Conservation (phyloP, 2,888 invertebrate species). For the Cosmopolites sordidus region DNA sequence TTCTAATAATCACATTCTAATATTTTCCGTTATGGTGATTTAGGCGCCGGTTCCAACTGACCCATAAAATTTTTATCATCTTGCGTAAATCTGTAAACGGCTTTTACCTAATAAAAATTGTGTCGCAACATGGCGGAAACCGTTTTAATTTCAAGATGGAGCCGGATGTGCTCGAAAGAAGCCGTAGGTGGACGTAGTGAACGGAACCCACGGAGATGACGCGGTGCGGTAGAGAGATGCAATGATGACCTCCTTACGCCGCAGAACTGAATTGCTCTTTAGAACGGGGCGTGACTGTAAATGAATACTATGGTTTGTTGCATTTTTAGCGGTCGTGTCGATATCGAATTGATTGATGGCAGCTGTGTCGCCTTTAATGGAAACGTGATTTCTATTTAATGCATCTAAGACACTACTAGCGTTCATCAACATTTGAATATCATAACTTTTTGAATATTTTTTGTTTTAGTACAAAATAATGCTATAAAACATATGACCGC, state of each 20-base stretch:
- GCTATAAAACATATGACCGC: no score
- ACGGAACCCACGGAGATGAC: conserved; percentile 26
- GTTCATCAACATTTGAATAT: no score
- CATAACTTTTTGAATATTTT: no score
- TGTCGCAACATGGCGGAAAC: conserved; percentile 2
- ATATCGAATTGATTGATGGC: no score
- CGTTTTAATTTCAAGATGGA: conserved; percentile 1
- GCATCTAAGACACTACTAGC: no score
- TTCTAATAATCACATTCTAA: no score
- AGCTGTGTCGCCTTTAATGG: no score
- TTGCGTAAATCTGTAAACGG: background rate
- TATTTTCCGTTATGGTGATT: no score
- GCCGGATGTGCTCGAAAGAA: conserved; percentile 6
- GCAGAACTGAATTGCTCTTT: conserved; percentile 15
- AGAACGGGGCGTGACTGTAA: conserved; percentile 21
- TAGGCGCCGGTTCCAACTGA: no score
- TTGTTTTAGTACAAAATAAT: no score
- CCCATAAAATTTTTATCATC: no score
- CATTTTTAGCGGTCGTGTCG: conserved; percentile 7
- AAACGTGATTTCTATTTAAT: no score
- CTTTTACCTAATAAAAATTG: background rate
- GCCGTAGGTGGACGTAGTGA: conserved; percentile 26
- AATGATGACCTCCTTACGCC: conserved; percentile 5
- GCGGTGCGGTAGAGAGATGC: conserved; percentile 7
- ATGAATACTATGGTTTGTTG: conserved; percentile 15